Evolutionary conservation across 2,888 invertebrate genomes (phyloP).

Genomic region (Phengaris alcon): DNA sequence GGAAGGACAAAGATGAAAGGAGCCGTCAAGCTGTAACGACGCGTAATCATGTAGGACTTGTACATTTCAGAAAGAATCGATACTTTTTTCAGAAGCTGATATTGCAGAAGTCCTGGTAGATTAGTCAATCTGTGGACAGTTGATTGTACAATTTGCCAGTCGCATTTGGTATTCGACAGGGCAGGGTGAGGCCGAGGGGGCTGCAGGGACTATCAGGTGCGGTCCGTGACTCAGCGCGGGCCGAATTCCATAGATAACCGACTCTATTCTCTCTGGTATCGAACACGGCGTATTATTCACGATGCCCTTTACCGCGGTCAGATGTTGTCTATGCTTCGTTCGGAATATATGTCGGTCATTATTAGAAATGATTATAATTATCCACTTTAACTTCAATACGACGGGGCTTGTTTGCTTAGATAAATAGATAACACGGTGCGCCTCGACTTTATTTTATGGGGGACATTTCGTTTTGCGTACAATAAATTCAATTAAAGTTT

Average conservation of each 20-base stretch:
- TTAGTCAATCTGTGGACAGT: background rate
- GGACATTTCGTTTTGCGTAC: slow-evolving; percentile 5
- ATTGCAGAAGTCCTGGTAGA: too few relatives aligned
- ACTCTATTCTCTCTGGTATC: slow-evolving; percentile 58
- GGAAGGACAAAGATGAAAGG: too few relatives aligned
- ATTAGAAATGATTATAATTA: slow-evolving; percentile 42
- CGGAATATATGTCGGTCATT: slow-evolving; percentile 44
- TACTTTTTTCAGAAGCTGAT: too few relatives aligned
- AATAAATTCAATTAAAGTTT: background rate
- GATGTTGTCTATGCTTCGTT: slow-evolving; percentile 43
- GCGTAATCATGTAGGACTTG: too few relatives aligned
- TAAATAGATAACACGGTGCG: slow-evolving; percentile 34
- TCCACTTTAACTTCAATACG: slow-evolving; percentile 38
- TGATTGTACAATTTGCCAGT: slow-evolving; percentile 31
- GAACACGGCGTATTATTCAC: slow-evolving; percentile 59
- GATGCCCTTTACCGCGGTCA: slow-evolving; percentile 63
- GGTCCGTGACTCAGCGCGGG: slow-evolving; percentile 69
- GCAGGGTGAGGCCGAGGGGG: slow-evolving; percentile 29
- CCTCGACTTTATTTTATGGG: slow-evolving; percentile 27
- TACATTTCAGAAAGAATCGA: too few relatives aligned
- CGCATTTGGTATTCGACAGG: slow-evolving; percentile 58
- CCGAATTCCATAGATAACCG: slow-evolving; percentile 72
- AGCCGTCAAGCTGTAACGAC: too few relatives aligned
- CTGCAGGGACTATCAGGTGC: slow-evolving; percentile 69
- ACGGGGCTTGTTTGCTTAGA: slow-evolving; percentile 33